Conservation (phyloP, 2,113 vertebrate species). For the Macheiramphus alcinus region DNA sequence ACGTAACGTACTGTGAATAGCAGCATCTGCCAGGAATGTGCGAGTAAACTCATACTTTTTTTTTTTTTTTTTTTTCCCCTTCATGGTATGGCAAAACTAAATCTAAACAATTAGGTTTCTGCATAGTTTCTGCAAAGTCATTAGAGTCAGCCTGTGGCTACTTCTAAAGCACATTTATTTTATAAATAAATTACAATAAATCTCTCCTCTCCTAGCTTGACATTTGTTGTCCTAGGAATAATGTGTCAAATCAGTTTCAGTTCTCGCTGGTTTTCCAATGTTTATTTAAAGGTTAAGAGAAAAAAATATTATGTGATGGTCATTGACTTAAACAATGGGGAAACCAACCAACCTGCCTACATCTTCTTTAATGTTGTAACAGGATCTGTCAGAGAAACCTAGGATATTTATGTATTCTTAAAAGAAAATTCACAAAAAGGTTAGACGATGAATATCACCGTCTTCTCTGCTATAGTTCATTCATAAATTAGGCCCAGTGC, state of each 20-base stretch:
- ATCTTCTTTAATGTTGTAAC: neutral
- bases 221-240: neutral
- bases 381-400: neutral
- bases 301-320: neutral
- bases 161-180: neutral
- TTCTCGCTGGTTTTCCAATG: neutral
- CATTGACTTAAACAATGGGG: neutral
- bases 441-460: neutral
- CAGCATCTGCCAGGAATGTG: neutral
- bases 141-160: neutral
- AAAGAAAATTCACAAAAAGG: neutral
- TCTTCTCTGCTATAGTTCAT: neutral
- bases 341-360: neutral
- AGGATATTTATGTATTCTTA: neutral
- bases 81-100: neutral
- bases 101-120: neutral
- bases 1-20: neutral
- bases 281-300: neutral
- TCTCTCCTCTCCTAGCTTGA: neutral
- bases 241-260: neutral
- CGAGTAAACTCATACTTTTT: accelerated
- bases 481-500: neutral
- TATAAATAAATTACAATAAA: neutral
- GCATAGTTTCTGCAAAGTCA: neutral
- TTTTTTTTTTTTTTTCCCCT: too few relatives aligned